Conservation (phyloP, 2,797 vertebrate genomes). For the Busarellus nigricollis region DNA sequence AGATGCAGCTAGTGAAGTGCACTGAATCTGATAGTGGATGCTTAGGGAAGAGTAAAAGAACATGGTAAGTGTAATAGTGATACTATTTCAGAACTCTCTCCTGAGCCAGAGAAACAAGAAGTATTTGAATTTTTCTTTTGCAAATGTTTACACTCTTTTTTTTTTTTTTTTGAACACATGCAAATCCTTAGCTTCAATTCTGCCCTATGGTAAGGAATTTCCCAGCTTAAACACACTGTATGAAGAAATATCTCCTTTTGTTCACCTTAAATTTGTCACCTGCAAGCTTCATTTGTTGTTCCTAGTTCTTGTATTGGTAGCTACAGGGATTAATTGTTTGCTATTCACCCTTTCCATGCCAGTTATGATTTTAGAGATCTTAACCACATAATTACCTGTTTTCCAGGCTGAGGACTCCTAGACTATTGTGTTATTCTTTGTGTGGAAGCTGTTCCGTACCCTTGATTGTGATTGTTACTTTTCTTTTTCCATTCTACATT, state of each 20-base stretch:
- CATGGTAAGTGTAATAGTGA: neutral
- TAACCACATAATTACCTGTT: neutral
- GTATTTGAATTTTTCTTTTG: neutral
- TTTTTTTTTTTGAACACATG: accelerated
- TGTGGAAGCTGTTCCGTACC: neutral
- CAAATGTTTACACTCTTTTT: neutral
- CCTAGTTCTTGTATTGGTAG: neutral
- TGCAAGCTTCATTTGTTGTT: neutral
- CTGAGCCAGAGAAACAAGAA: neutral
- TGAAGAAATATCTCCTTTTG: neutral
- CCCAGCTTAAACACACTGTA: neutral
- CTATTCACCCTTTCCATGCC: neutral
- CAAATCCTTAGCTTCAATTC: neutral
- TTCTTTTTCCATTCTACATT: neutral
- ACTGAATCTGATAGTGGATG: neutral
- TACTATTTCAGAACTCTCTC: neutral
- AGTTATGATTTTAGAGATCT: neutral
- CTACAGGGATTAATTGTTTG: neutral
- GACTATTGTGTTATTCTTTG: neutral
- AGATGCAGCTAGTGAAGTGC: neutral
- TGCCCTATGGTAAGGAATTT: neutral
- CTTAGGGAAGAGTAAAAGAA: neutral
- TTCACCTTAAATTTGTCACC: neutral
- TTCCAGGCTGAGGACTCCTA: neutral
- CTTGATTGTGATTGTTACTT: neutral